Conservation (phyloP, 2,888 invertebrate species). For the Ceraclea dissimilis region DNA sequence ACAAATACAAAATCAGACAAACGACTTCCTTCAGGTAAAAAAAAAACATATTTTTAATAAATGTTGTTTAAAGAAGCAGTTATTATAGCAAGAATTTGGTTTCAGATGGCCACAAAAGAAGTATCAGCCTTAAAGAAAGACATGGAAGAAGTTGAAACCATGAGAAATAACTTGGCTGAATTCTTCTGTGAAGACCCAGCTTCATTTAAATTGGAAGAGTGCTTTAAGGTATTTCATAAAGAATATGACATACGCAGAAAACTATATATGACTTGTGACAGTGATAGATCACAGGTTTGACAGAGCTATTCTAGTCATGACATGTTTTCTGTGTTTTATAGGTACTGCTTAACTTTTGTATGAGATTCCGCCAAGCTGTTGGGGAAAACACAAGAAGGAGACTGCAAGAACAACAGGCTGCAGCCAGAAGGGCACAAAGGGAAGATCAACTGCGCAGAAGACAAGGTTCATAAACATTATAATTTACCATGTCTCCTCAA, state of each 20-base stretch:
- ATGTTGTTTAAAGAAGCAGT: no score
- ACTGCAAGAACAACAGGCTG: constrained; percentile 80
- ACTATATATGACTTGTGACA: background rate
- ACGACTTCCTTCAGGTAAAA: constrained; percentile 66
- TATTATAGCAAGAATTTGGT: no score
- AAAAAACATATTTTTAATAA: background rate
- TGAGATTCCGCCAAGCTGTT: constrained; percentile 75
- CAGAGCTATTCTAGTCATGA: no score
- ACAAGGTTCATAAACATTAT: constrained; percentile 43
- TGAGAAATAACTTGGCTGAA: constrained; percentile 73
- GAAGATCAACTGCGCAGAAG: constrained; percentile 62
- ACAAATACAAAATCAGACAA: constrained; percentile 84
- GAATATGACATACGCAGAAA: background rate
- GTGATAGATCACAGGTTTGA: background rate
- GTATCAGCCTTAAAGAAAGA: constrained; percentile 68
- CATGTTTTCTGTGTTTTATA: constrained; percentile 27
- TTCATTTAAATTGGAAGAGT: constrained; percentile 89
- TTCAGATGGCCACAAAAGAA: constrained; percentile 70
- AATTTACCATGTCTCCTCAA: no score
- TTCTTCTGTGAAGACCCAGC: constrained; percentile 92
- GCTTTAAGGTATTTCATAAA: constrained; percentile 60
- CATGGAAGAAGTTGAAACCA: constrained; percentile 74
- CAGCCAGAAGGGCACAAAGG: constrained; percentile 63
- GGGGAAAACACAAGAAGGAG: constrained; percentile 78
- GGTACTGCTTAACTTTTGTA: constrained; percentile 75